Percentiles rank a stretch among this genome's conserved stretches.
Conservation (phyloP, 2,113 vertebrate species). For the Charadrius vociferus region DNA sequence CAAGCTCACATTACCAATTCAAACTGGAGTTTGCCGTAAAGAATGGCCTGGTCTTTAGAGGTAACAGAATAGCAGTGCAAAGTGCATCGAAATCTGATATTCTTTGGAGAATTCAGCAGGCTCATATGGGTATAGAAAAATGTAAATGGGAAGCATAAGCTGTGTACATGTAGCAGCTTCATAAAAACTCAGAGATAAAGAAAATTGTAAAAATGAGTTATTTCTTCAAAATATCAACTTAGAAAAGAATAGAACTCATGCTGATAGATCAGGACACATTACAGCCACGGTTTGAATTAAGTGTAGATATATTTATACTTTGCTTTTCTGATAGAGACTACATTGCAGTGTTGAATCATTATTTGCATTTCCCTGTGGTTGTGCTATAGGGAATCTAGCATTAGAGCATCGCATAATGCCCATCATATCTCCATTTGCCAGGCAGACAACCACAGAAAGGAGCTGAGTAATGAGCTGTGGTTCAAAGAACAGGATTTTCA, state of each 20-base stretch:
- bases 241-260: neutral
- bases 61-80: neutral
- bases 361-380: neutral
- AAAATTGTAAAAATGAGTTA: neutral
- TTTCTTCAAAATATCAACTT: neutral
- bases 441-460: neutral
- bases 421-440: neutral
- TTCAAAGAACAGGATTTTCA: neutral
- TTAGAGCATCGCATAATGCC: neutral
- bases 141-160: neutral
- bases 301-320: neutral
- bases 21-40: neutral
- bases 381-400: neutral
- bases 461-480: neutral
- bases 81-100: conserved; percentile 7
- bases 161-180: neutral
- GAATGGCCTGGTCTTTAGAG: neutral
- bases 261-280: neutral
- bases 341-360: neutral
- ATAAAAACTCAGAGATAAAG: neutral
- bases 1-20: conserved; percentile 24
- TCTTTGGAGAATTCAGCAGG: neutral
- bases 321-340: neutral
- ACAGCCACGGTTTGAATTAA: neutral
- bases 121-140: neutral